These are phyloP conservation scores for Campylorhamphus procurvoides DNA, from an alignment of 2,113 vertebrate genomes.

Conservation along the genomic window DNA sequence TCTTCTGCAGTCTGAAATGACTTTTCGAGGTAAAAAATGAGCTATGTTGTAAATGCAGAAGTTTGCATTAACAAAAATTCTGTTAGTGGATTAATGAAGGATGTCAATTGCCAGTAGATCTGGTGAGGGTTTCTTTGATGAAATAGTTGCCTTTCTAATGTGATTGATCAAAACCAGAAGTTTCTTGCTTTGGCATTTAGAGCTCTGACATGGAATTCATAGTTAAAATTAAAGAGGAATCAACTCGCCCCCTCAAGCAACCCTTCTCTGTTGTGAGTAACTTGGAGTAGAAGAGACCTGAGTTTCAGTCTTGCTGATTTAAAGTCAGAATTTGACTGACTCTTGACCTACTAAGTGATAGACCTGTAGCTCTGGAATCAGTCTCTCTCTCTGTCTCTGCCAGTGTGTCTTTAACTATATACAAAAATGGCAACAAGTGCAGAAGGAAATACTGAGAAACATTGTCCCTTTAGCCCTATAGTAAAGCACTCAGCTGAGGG, in stretches of 20 bases:
- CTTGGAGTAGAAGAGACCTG: not conserved
- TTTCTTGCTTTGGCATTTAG: not conserved
- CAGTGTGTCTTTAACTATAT: not conserved
- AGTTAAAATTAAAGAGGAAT: conserved; percentile 15
- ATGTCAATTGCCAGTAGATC: not conserved
- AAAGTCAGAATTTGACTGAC: not conserved
- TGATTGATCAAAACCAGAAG: not conserved
- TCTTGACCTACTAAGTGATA: not conserved
- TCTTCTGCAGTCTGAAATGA: not conserved
- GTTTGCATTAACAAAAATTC: not conserved
- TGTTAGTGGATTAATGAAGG: not conserved
- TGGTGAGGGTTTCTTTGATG: not conserved
- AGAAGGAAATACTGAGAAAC: not conserved
- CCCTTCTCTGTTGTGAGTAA: not conserved
- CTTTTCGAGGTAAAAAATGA: not conserved
- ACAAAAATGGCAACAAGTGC: not conserved
- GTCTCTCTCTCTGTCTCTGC: not conserved
- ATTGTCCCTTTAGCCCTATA: not conserved
- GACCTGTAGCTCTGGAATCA: not conserved
- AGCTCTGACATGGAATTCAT: not conserved
- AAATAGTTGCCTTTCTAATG: not conserved
- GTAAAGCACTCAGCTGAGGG: not conserved
- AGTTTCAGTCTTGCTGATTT: not conserved
- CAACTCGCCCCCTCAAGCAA: not conserved
- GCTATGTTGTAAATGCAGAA: not conserved